Evolutionary conservation across 2,113 vertebrate species (phyloP).

Genomic region (Amblyopsis rosae): DNA sequence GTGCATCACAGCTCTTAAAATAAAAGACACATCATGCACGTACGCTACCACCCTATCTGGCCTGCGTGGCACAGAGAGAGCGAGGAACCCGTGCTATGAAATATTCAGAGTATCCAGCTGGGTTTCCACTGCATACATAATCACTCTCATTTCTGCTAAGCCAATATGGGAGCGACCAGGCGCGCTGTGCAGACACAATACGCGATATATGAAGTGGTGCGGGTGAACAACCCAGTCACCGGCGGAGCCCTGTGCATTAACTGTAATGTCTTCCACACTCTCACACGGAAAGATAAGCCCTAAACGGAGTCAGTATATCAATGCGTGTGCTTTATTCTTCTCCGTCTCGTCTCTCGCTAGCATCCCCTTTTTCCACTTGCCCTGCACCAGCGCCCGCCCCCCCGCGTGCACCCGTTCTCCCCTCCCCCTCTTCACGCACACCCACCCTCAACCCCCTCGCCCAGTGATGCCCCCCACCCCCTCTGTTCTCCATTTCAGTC

Average conservation of each 20-base stretch:
- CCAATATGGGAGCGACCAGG: conserved; percentile 49
- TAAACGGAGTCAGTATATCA: conserved; percentile 79
- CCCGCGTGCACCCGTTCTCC: conserved; percentile 40
- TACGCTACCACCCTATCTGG: conserved; percentile 54
- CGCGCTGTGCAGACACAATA: conserved; percentile 51
- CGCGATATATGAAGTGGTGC: conserved; percentile 59
- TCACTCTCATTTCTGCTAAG: conserved; percentile 73
- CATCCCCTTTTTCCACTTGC: conserved; percentile 75
- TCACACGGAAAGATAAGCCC: conserved; percentile 67
- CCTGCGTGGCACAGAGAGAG: conserved; percentile 66
- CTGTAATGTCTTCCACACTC: conserved; percentile 71
- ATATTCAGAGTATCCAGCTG: conserved; percentile 80
- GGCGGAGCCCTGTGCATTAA: conserved; percentile 72
- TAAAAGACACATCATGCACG: conserved; percentile 54
- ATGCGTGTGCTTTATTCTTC: conserved; percentile 75
- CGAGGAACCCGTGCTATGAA: conserved; percentile 74
- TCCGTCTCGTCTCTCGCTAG: conserved; percentile 72
- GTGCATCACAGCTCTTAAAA: conserved; percentile 46
- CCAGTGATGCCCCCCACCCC: conserved; percentile 41
- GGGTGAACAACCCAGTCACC: conserved; percentile 68
- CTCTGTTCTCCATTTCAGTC: conserved; percentile 82
- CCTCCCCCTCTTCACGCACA: conserved; percentile 59
- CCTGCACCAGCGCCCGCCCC: conserved; percentile 52
- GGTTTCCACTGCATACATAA: conserved; percentile 79
- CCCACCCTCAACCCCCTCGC: conserved; percentile 36